Conservation (phyloP, 2,113 vertebrate species). For the Malurus elegans region DNA sequence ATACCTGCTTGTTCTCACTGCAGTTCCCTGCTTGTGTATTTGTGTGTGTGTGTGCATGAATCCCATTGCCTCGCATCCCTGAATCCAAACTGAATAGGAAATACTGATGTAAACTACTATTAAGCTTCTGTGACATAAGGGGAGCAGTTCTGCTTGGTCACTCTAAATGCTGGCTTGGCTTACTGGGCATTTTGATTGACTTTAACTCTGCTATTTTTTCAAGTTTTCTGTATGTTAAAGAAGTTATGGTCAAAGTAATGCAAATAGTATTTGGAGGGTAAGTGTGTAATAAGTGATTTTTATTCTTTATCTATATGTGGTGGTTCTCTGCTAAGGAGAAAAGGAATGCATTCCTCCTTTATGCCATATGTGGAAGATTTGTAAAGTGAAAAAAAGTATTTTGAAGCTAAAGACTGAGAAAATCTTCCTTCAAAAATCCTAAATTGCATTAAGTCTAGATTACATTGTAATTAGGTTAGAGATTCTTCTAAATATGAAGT, state of each 20-base stretch:
- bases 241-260: background rate
- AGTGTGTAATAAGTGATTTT: background rate
- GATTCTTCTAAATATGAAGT: conserved; percentile 3
- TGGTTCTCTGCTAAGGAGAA: background rate
- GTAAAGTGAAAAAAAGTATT: background rate
- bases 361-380: background rate
- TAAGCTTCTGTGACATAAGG: background rate
- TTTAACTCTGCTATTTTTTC: background rate
- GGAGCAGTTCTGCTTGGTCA: background rate
- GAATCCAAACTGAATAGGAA: background rate
- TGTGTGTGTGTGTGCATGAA: too few relatives aligned
- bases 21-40: background rate
- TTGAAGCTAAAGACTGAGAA: background rate
- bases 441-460: background rate
- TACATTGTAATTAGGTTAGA: conserved; percentile 31
- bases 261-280: background rate
- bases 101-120: background rate
- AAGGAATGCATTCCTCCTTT: background rate
- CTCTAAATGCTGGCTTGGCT: background rate
- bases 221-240: background rate
- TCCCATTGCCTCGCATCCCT: background rate
- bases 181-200: background rate
- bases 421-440: background rate
- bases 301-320: background rate
- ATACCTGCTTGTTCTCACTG: background rate